A percentile compares a stretch with the other conserved stretches of the same genome.
Conservation (phyloP, 2,888 invertebrate species). For the Copidosoma aretas region DNA sequence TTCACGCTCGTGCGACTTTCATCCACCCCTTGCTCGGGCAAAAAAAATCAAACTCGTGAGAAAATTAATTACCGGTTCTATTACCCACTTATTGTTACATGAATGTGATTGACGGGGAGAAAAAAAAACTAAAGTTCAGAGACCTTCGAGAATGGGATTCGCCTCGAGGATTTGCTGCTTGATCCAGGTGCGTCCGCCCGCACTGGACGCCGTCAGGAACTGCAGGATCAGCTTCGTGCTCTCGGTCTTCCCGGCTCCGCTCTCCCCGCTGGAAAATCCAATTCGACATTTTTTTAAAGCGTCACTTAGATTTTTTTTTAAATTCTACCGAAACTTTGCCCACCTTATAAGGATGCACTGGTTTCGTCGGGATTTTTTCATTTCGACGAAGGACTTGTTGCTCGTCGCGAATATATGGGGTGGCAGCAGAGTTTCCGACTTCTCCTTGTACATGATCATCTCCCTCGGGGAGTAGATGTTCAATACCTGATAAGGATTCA, state of each 20-base stretch:
- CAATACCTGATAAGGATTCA: slow-evolving; percentile 93
- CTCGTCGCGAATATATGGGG: slow-evolving; percentile 97
- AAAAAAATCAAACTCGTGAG: too few relatives aligned
- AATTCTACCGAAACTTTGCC: background rate
- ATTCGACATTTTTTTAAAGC: background rate
- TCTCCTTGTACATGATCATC: slow-evolving; percentile 82
- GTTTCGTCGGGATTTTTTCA: slow-evolving; percentile 76
- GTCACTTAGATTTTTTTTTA: background rate
- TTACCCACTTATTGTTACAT: too few relatives aligned
- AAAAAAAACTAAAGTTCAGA: slow-evolving; percentile 2
- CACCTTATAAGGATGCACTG: slow-evolving; percentile 96
- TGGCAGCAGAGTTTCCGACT: slow-evolving; percentile 85
- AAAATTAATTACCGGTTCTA: too few relatives aligned
- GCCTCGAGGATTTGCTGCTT: slow-evolving; percentile 97
- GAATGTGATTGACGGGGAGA: background rate
- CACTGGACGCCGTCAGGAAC: slow-evolving; percentile 88
- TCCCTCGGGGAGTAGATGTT: slow-evolving; percentile 94
- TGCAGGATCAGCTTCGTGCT: slow-evolving; percentile 93
- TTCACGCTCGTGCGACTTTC: too few relatives aligned
- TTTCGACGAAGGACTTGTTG: slow-evolving; percentile 85
- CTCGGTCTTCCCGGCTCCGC: slow-evolving; percentile 95
- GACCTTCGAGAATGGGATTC: slow-evolving; percentile 91
- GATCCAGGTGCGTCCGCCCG: slow-evolving; percentile 94
- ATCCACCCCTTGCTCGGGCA: too few relatives aligned
- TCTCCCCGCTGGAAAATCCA: slow-evolving; percentile 80